phyloP scores from a whole-genome alignment of 2,113 vertebrate genomes.

The Scalopus aquaticus region DNA sequence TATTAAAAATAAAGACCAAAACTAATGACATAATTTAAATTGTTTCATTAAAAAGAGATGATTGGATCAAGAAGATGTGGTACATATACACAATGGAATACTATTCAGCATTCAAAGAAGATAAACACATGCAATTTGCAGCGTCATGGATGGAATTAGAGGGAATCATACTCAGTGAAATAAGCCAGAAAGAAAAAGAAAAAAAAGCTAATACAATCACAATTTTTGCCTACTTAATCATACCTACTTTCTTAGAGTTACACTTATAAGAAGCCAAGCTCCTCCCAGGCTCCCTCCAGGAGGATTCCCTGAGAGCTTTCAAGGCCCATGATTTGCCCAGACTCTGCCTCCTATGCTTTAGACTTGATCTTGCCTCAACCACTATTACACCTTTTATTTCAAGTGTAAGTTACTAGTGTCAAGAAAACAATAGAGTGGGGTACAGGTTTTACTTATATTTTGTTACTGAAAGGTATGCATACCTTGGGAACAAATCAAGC shows the following conservation, averaged over 20 bases:
- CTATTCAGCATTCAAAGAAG: too few species aligned
- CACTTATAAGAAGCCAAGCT: slow-evolving; percentile 37
- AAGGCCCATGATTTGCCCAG: background rate
- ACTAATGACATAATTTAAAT: slow-evolving; percentile 39
- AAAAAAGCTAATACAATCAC: slow-evolving; percentile 26
- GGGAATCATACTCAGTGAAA: too few species aligned
- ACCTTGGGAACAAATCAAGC: slow-evolving; percentile 38
- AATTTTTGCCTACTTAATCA: slow-evolving; percentile 48
- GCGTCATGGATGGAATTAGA: too few species aligned
- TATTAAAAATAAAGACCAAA: slow-evolving; percentile 57
- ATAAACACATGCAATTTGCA: too few species aligned
- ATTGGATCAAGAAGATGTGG: too few species aligned
- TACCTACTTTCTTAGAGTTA: slow-evolving; percentile 35
- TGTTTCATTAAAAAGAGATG: too few species aligned
- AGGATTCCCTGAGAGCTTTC: background rate
- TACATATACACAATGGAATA: too few species aligned
- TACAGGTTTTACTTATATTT: slow-evolving; percentile 24
- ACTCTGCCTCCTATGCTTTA: background rate
- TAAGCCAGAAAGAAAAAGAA: too few species aligned
- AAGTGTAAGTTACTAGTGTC: background rate
- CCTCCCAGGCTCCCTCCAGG: background rate
- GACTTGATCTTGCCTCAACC: background rate
- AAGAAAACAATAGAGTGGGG: slow-evolving; percentile 38
- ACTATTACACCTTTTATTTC: slow-evolving; percentile 16
- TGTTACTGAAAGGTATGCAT: slow-evolving; percentile 15